Percentiles rank a stretch among this genome's conserved stretches.
Evolutionary conservation across 2,797 vertebrate genomes (phyloP).

Genomic region (Sebastes aleutianus): DNA sequence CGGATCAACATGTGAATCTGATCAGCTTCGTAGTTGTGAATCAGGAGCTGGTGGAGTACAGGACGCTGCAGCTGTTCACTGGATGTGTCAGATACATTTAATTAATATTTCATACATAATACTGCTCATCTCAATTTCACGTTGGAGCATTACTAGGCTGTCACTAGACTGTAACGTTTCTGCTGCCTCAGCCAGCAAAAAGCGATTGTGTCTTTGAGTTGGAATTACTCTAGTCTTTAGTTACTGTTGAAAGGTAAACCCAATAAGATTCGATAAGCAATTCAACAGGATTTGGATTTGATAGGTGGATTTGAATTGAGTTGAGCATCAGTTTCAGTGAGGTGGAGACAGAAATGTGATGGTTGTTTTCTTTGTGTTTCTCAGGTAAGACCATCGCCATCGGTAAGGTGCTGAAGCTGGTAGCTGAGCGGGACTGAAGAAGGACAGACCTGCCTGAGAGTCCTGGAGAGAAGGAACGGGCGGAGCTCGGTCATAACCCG

Average conservation of each 20-base stretch:
- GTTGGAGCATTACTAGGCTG: neutral
- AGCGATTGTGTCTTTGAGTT: neutral
- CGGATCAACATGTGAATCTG: too few relatives aligned
- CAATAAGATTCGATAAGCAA: neutral
- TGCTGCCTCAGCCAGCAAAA: neutral
- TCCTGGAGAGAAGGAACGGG: constrained; percentile 70
- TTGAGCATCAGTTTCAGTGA: neutral
- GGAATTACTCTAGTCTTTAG: neutral
- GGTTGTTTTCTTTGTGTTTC: neutral
- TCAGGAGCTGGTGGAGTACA: neutral
- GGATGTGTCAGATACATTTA: neutral
- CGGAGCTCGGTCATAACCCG: constrained; percentile 74
- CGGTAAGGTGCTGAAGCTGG: constrained; percentile 99
- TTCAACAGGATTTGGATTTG: neutral
- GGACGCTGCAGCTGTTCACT: neutral
- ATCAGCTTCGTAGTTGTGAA: neutral
- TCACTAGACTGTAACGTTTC: neutral
- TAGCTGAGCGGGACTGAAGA: constrained; percentile 96
- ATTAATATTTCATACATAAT: neutral
- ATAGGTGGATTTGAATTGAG: neutral
- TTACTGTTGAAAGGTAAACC: neutral
- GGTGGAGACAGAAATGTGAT: neutral
- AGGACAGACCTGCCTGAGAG: constrained; percentile 1
- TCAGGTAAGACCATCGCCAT: constrained; percentile 99
- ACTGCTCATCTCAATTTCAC: neutral